These are phyloP conservation scores for Agrotis puta DNA, from an alignment of 2,888 invertebrate species.

Conservation along the genomic window DNA sequence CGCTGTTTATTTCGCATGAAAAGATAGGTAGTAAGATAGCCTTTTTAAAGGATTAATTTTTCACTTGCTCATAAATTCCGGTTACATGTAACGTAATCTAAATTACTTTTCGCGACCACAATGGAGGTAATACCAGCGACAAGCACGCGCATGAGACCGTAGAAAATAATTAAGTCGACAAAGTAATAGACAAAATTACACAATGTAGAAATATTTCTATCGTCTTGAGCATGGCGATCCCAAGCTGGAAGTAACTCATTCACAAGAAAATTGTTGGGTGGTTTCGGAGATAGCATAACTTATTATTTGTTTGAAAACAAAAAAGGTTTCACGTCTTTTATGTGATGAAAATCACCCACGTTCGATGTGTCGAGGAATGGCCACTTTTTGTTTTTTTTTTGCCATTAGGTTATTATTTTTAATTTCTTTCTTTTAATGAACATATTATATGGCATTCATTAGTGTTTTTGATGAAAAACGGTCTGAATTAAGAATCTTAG, in stretches of 20 bases:
- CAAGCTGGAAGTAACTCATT: no score
- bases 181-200: no score
- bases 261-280: no score
- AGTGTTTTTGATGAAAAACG: no score
- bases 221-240: no score
- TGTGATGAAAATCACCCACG: not conserved
- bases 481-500: no score
- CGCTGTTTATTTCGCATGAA: conserved; percentile 42
- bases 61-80: conserved; percentile 32
- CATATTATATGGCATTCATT: not conserved
- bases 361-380: not conserved
- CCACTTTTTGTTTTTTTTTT: not conserved
- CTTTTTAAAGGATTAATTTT: conserved; percentile 25
- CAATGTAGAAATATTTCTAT: no score
- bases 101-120: conserved; percentile 15
- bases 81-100: conserved; percentile 27
- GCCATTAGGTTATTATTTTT: conserved; percentile 8
- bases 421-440: conserved; percentile 3
- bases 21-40: conserved; percentile 13
- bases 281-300: no score
- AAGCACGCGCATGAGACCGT: no score
- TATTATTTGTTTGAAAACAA: no score
- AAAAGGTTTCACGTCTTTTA: not conserved
- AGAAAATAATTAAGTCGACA: no score
- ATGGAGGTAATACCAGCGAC: no score